phyloP scores from a whole-genome alignment of 2,113 vertebrate genomes.

The Gambusia holbrooki region DNA sequence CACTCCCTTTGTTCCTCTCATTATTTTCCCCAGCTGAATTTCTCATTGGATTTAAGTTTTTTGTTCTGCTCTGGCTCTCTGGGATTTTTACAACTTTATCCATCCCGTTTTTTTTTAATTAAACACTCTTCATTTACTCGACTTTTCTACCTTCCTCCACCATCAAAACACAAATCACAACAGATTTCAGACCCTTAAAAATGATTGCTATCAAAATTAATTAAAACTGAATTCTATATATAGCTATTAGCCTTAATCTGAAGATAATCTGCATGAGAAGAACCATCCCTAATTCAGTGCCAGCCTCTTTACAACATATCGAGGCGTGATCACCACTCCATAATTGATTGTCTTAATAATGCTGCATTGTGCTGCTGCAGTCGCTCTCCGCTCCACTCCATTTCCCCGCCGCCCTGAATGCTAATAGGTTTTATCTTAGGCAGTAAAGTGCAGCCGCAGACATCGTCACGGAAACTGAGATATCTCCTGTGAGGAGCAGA shows the following conservation, averaged over 20 bases:
- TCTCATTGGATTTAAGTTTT: too few relatives aligned
- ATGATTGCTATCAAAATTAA: neutral
- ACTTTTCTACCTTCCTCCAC: too few relatives aligned
- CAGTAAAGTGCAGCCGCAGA: conserved; percentile 18
- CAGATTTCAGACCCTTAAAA: neutral
- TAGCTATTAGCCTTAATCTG: neutral
- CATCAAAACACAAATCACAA: too few relatives aligned
- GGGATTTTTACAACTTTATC: too few relatives aligned
- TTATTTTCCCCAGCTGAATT: too few relatives aligned
- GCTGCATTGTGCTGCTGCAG: conserved; percentile 59
- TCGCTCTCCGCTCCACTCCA: conserved; percentile 37
- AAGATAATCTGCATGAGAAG: neutral
- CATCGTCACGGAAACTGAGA: conserved; percentile 27
- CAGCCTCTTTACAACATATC: conserved; percentile 10
- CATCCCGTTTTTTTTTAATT: too few relatives aligned
- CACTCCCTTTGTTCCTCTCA: too few relatives aligned
- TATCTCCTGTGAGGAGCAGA: conserved; percentile 31
- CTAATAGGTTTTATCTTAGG: conserved; percentile 61
- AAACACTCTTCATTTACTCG: too few relatives aligned
- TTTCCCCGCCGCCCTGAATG: conserved; percentile 55
- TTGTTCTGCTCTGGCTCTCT: too few relatives aligned
- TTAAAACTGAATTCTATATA: neutral
- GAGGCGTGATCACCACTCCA: conserved; percentile 29
- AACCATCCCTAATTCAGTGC: conserved; percentile 2
- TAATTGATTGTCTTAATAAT: conserved; percentile 71